Evolutionary conservation across 2,888 invertebrate species (phyloP).

Genomic region (Drosophila mimetica): DNA sequence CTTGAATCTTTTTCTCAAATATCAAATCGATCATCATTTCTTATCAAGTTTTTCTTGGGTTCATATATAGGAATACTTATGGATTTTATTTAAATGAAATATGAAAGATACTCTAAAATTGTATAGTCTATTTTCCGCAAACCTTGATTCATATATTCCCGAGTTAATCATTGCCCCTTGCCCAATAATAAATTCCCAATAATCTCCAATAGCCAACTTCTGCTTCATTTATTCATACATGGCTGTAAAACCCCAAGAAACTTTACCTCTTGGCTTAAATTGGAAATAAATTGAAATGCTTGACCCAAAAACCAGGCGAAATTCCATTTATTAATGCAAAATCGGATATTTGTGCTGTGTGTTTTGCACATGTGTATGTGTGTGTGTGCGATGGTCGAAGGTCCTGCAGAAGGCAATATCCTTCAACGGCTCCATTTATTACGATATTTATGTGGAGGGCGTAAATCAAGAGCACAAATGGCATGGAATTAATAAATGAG

Average conservation of each 20-base stretch:
- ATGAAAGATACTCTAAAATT: no score
- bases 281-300: conserved; percentile 39
- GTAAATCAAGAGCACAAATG: conserved; percentile 82
- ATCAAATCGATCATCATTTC: no score
- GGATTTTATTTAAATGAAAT: no score
- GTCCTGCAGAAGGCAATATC: conserved; percentile 52
- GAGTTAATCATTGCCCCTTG: background rate
- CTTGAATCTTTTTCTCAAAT: no score
- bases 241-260: background rate
- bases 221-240: conserved; percentile 18
- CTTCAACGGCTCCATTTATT: conserved; percentile 73
- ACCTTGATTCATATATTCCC: background rate
- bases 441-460: conserved; percentile 70
- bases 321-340: conserved; percentile 70
- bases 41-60: no score
- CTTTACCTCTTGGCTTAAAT: conserved; percentile 12
- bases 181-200: background rate
- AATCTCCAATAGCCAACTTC: background rate
- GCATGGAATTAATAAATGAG: conserved; percentile 82
- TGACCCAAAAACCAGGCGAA: conserved; percentile 48
- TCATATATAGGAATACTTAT: no score
- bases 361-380: conserved; percentile 7
- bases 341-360: conserved; percentile 43
- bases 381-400: conserved; percentile 28
- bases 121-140: background rate